phyloP scores from a whole-genome alignment of 2,113 vertebrate genomes.

The Silurus glanis region DNA sequence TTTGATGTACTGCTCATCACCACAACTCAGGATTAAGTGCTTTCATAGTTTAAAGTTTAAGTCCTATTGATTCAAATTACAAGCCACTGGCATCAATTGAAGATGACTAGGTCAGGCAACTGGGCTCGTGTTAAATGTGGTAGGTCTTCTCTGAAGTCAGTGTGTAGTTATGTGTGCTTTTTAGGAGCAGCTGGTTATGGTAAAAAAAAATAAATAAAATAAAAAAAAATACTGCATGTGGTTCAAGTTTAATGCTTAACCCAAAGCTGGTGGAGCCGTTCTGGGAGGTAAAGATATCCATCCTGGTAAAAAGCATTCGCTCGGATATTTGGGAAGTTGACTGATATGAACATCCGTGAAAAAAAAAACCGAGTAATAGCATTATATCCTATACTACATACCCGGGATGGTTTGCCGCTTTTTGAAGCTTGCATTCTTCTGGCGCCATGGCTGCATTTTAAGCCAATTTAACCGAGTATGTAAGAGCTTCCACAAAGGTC shows the following conservation, averaged over 20 bases:
- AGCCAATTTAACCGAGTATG: background rate
- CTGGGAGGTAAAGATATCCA: slow-evolving; percentile 22
- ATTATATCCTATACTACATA: background rate
- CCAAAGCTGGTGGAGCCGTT: slow-evolving; percentile 1
- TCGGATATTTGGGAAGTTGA: background rate
- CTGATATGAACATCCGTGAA: slow-evolving; percentile 1
- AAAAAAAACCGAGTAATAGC: background rate
- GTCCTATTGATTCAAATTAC: slow-evolving; percentile 45
- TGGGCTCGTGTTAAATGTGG: slow-evolving; percentile 29
- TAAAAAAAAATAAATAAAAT: slow-evolving; percentile 1
- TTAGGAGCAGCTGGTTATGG: slow-evolving; percentile 31
- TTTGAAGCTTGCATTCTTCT: background rate
- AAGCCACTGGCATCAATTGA: slow-evolving; percentile 5
- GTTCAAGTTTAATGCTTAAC: slow-evolving; percentile 23
- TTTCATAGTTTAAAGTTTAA: slow-evolving; percentile 32
- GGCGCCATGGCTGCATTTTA: background rate
- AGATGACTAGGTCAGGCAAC: slow-evolving; percentile 36
- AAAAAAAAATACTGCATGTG: slow-evolving; percentile 24
- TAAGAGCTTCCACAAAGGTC: background rate
- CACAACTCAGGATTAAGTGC: background rate
- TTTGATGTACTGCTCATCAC: background rate
- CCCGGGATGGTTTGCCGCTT: background rate
- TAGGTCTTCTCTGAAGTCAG: slow-evolving; percentile 32
- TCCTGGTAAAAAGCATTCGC: background rate
- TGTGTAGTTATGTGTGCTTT: background rate